Conservation (phyloP, 2,888 invertebrate species). For the Phrixothrix hirtus region DNA sequence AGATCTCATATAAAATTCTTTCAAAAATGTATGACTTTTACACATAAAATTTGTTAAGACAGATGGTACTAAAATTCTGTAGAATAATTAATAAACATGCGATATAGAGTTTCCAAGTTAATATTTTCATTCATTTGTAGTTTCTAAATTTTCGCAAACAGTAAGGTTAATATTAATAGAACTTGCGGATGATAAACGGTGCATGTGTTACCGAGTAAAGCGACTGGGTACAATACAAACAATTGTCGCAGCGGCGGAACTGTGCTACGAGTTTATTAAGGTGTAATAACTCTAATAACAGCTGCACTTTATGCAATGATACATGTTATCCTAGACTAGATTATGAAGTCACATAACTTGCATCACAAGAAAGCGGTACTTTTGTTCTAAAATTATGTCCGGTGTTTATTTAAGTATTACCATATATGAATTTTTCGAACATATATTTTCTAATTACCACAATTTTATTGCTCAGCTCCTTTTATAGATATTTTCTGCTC, state of each 20-base stretch:
- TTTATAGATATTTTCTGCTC: no score
- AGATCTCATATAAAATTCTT: no score
- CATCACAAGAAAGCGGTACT: no score
- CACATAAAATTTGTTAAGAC: no score
- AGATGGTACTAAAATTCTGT: no score
- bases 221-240: constrained; percentile 37
- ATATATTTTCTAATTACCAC: no score
- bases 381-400: background rate
- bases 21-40: no score
- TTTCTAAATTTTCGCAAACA: constrained; percentile 19
- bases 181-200: constrained; percentile 38
- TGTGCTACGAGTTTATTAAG: constrained; percentile 47
- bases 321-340: constrained; percentile 37
- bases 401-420: background rate
- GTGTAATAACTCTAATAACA: constrained; percentile 52
- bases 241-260: constrained; percentile 44
- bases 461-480: no score
- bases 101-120: constrained; percentile 12
- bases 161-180: constrained; percentile 21
- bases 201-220: constrained; percentile 43
- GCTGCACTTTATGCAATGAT: constrained; percentile 50
- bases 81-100: no score
- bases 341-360: constrained; percentile 27
- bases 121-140: background rate
- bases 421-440: no score